These are phyloP conservation scores for Orthosia cruda DNA, from an alignment of 2,888 invertebrate genomes.

Conservation along the genomic window DNA sequence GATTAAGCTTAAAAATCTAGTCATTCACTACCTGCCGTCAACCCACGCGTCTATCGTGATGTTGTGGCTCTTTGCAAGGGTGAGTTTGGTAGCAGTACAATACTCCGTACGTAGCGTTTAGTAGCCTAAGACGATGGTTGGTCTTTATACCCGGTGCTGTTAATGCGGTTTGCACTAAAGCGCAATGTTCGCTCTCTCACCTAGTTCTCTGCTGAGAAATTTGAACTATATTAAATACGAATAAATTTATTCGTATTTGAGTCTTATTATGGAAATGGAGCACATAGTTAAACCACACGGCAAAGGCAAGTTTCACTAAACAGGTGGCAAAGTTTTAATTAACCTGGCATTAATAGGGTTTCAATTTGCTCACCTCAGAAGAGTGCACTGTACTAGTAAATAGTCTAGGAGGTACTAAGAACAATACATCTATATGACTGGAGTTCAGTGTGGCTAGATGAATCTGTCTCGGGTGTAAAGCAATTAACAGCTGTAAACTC, in stretches of 20 bases:
- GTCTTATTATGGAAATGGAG: too few relatives aligned
- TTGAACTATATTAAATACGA: neutral
- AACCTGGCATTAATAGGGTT: neutral
- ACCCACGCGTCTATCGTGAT: neutral
- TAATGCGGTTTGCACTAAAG: neutral
- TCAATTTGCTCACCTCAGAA: neutral
- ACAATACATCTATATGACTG: constrained; percentile 6
- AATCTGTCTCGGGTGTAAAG: constrained; percentile 11
- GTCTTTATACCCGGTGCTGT: neutral
- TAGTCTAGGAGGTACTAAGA: neutral
- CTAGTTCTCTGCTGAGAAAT: neutral
- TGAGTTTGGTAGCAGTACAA: constrained; percentile 3
- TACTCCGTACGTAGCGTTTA: neutral
- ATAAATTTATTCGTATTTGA: neutral
- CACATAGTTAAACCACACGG: neutral
- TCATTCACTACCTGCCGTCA: constrained; percentile 12
- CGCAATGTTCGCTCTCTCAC: neutral
- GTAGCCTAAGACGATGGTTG: neutral
- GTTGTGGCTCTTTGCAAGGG: constrained; percentile 8
- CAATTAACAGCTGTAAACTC: too few relatives aligned
- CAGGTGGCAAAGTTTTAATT: too few relatives aligned
- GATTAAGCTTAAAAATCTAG: neutral
- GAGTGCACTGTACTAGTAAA: neutral
- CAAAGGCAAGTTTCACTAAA: neutral
- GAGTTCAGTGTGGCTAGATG: constrained; percentile 4